Conservation (phyloP, 2,888 invertebrate genomes). For the Tromatobia lineatoria region DNA sequence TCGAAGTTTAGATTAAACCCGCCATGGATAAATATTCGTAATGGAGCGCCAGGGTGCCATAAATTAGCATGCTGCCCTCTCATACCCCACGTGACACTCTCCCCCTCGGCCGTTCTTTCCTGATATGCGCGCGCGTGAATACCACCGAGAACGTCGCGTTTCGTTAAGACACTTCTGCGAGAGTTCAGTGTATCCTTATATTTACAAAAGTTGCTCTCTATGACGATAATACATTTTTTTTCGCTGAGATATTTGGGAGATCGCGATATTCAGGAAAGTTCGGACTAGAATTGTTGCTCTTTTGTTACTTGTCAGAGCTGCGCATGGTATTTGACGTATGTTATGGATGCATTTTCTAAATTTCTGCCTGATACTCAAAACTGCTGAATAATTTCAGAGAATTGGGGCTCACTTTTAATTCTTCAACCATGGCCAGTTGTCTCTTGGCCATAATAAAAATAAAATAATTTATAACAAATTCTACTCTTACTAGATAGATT, state of each 20-base stretch:
- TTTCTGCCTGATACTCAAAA: too few relatives aligned
- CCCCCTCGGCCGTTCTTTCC: constrained; percentile 72
- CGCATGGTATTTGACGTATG: background rate
- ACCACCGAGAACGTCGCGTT: constrained; percentile 42
- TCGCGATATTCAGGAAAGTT: background rate
- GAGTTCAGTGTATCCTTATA: constrained; percentile 2
- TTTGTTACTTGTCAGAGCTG: background rate
- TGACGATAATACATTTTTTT: background rate
- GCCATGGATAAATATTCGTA: constrained; percentile 86
- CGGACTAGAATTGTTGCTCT: background rate
- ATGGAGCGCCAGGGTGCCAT: constrained; percentile 85
- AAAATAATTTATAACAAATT: too few relatives aligned
- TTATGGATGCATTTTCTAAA: too few relatives aligned
- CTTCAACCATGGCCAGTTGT: too few relatives aligned
- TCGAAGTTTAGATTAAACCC: constrained; percentile 86
- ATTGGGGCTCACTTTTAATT: too few relatives aligned
- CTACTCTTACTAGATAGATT: too few relatives aligned
- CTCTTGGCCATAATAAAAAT: too few relatives aligned
- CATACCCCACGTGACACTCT: constrained; percentile 38
- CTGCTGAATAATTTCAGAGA: too few relatives aligned
- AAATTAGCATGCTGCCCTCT: constrained; percentile 85
- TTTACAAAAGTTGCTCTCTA: background rate
- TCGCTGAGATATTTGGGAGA: background rate
- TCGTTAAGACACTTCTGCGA: constrained; percentile 23
- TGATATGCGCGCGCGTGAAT: constrained; percentile 68